A percentile compares a stretch with the other conserved stretches of the same genome.
These are phyloP conservation scores for Schizaphis graminum DNA, from an alignment of 2,888 invertebrate genomes.

Conservation along the genomic window DNA sequence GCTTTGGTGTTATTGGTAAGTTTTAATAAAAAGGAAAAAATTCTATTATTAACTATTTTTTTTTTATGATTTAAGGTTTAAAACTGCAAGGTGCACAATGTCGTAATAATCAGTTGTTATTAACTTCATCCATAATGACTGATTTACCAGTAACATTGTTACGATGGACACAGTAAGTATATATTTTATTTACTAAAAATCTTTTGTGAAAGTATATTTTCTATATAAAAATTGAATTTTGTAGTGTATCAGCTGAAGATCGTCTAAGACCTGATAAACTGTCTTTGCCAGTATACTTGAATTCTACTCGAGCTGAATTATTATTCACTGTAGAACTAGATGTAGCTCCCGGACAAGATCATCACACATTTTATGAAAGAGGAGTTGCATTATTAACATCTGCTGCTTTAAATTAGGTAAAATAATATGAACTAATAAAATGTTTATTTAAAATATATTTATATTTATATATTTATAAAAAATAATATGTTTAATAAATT, in stretches of 20 bases:
- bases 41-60: constrained; percentile 65
- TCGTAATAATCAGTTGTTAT: constrained; percentile 87
- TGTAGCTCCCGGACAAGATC: constrained; percentile 90
- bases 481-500: constrained; percentile 36
- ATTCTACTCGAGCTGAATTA: constrained; percentile 93
- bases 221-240: constrained; percentile 65
- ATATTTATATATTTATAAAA: constrained; percentile 43
- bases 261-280: constrained; percentile 76
- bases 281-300: constrained; percentile 95
- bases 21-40: constrained; percentile 52
- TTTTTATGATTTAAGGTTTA: constrained; percentile 79
- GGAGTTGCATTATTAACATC: constrained; percentile 97
- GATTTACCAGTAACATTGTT: constrained; percentile 91
- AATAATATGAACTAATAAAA: constrained; percentile 18
- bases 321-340: constrained; percentile 96
- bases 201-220: constrained; percentile 11
- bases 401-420: constrained; percentile 82
- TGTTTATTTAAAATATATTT: constrained; percentile 12
- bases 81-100: constrained; percentile 97
- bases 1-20: constrained; percentile 73
- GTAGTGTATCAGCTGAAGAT: constrained; percentile 72
- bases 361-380: constrained; percentile 97
- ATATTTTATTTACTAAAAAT: constrained; percentile 56
- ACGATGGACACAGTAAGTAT: constrained; percentile 82
- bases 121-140: constrained; percentile 95